These are phyloP conservation scores for Iguana delicatissima DNA, from an alignment of 2,797 vertebrate genomes.

Conservation along the genomic window DNA sequence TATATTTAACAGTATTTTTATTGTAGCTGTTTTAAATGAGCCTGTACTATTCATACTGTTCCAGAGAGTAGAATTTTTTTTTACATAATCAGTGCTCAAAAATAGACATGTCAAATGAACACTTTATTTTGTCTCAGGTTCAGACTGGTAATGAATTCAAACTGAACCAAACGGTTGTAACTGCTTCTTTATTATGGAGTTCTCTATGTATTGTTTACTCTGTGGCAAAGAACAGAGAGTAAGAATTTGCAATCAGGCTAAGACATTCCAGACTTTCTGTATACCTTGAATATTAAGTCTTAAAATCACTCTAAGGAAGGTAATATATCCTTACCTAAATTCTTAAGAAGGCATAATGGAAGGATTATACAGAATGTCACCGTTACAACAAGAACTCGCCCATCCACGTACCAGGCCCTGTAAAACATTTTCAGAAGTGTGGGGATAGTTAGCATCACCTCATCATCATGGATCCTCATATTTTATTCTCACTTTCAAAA, in stretches of 20 bases:
- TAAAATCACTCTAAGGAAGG: not conserved
- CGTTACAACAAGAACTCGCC: constrained; percentile 89
- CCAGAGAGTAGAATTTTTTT: constrained; percentile 29
- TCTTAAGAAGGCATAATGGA: constrained; percentile 93
- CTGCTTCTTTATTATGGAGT: constrained; percentile 50
- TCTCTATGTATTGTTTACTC: constrained; percentile 41
- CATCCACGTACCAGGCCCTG: constrained; percentile 93
- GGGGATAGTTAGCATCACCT: not conserved
- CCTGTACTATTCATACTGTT: not conserved
- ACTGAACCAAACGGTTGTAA: not conserved
- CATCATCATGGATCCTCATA: too few species aligned
- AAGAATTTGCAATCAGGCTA: constrained; percentile 4
- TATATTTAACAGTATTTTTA: not conserved
- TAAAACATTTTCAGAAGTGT: constrained; percentile 65
- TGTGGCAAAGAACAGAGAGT: not conserved
- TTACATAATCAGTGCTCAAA: constrained; percentile 24
- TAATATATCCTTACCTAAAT: constrained; percentile 86
- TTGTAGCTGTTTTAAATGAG: constrained; percentile 10
- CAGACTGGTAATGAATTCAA: not conserved
- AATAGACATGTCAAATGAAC: constrained; percentile 25
- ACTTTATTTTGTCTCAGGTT: constrained; percentile 29
- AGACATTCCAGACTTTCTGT: not conserved
- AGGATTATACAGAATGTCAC: constrained; percentile 90
- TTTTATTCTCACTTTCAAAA: too few species aligned
- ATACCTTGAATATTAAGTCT: not conserved